Evolutionary conservation across 2,888 invertebrate genomes (phyloP).

Genomic region (Nymphalis polychloros): DNA sequence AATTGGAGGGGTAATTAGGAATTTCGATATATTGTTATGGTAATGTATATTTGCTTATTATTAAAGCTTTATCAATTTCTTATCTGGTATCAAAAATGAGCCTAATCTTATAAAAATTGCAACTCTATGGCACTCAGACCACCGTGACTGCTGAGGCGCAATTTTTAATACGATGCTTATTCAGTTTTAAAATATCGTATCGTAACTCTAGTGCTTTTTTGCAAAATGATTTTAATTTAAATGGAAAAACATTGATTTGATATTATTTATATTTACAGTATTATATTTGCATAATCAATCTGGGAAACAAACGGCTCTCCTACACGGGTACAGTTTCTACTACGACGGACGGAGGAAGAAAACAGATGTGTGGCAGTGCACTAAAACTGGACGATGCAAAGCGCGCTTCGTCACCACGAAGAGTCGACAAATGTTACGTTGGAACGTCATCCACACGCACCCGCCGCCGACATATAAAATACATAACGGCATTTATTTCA

Average conservation of each 20-base stretch:
- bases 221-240: background rate
- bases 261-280: constrained; percentile 35
- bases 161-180: too few species aligned
- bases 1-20: too few species aligned
- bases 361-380: constrained; percentile 38
- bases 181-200: background rate
- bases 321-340: constrained; percentile 36
- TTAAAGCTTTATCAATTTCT: too few species aligned
- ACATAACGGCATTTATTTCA: constrained; percentile 38
- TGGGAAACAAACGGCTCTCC: constrained; percentile 31
- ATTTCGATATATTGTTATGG: too few species aligned
- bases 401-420: constrained; percentile 35
- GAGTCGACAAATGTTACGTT: constrained; percentile 19
- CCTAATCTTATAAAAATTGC: too few species aligned
- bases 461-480: constrained; percentile 29
- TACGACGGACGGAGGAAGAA: constrained; percentile 32
- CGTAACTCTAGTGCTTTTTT: background rate
- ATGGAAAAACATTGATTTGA: background rate
- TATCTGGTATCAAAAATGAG: too few species aligned
- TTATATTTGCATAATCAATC: constrained; percentile 29
- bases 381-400: constrained; percentile 24
- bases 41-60: too few species aligned
- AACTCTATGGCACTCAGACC: too few species aligned
- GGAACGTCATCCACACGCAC: constrained; percentile 31
- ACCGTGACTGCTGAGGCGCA: too few species aligned